Evolutionary conservation across 2,888 invertebrate species (phyloP).

Genomic region (Heliconius hortense): DNA sequence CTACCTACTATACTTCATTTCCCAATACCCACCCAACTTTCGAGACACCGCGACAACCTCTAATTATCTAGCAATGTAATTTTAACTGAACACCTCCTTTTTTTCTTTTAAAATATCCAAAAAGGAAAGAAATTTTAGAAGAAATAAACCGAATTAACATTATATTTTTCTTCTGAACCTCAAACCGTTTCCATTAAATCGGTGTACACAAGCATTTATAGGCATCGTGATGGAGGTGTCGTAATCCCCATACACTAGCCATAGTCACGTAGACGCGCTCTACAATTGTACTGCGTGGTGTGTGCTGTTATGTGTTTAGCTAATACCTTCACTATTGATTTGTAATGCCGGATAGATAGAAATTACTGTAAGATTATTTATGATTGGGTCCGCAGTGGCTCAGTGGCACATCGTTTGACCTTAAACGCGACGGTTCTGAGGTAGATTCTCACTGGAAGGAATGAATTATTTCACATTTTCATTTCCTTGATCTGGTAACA

Average conservation of each 20-base stretch:
- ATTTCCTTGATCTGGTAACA: too few relatives aligned
- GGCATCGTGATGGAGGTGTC: conserved; percentile 45
- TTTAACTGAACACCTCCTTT: too few relatives aligned
- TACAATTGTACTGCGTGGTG: conserved; percentile 41
- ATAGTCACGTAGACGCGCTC: conserved; percentile 49
- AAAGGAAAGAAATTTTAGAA: too few relatives aligned
- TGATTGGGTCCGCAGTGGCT: not conserved
- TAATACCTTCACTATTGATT: conserved; percentile 12
- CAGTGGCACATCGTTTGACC: too few relatives aligned
- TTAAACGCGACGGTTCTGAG: too few relatives aligned
- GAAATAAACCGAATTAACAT: not conserved
- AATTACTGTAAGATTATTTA: not conserved
- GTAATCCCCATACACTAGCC: conserved; percentile 48
- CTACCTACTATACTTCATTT: too few relatives aligned
- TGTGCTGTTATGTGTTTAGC: not conserved
- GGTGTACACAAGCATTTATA: conserved; percentile 43
- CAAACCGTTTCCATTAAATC: conserved; percentile 35
- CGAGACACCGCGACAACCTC: too few relatives aligned
- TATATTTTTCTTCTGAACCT: conserved; percentile 18
- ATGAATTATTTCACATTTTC: too few relatives aligned
- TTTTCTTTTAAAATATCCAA: too few relatives aligned
- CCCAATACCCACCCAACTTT: too few relatives aligned
- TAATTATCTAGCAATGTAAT: too few relatives aligned
- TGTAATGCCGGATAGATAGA: not conserved
- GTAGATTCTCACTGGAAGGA: too few relatives aligned